These are phyloP conservation scores for Pygoscelis antarcticus DNA, from an alignment of 2,113 vertebrate species.

Conservation along the genomic window DNA sequence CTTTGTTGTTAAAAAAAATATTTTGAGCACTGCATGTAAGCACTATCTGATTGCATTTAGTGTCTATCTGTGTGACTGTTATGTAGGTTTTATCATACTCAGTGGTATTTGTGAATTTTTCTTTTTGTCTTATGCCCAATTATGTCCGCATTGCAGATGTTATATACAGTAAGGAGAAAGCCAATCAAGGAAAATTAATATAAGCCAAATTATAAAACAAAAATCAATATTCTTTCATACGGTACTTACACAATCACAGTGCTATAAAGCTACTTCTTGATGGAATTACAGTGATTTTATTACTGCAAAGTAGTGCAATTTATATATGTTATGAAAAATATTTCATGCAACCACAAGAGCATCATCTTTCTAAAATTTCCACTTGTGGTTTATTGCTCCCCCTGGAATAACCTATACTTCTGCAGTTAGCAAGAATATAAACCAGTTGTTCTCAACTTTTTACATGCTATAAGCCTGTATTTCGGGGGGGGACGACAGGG, in stretches of 20 bases:
- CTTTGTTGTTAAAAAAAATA: neutral
- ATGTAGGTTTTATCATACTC: neutral
- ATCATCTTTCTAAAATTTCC: neutral
- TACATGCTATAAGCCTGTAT: neutral
- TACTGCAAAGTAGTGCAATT: neutral
- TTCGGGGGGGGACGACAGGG: rapidly evolving
- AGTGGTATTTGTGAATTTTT: neutral
- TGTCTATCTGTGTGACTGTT: neutral
- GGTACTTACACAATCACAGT: neutral
- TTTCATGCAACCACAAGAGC: neutral
- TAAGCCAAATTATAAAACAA: neutral
- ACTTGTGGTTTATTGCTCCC: neutral
- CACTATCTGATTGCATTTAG: neutral
- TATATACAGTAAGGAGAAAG: neutral
- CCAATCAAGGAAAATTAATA: neutral
- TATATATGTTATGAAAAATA: neutral
- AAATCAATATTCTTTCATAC: neutral
- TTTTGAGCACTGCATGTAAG: neutral
- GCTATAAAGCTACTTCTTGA: neutral
- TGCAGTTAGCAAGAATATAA: neutral
- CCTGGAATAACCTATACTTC: neutral
- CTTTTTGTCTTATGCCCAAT: neutral
- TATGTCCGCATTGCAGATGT: neutral
- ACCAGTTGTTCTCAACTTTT: neutral
- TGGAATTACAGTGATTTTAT: neutral